These are phyloP conservation scores for Remorina albescens DNA, from an alignment of 2,797 vertebrate species.

Conservation along the genomic window DNA sequence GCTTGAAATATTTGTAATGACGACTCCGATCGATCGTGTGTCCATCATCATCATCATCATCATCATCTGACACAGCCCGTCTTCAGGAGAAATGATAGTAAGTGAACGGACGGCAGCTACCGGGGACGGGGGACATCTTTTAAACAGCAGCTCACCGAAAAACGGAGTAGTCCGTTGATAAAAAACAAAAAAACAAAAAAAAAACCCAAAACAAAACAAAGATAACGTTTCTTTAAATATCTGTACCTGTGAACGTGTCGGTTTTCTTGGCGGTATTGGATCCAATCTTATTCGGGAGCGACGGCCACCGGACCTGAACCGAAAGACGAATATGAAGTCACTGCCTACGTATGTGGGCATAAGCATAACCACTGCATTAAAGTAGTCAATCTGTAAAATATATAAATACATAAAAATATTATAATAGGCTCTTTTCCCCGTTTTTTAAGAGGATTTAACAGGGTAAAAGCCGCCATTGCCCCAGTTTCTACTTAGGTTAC, in stretches of 20 bases:
- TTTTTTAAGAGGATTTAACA: neutral
- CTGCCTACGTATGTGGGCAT: conserved; percentile 75
- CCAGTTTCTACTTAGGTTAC: neutral
- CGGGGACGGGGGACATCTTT: neutral
- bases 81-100: conserved; percentile 39
- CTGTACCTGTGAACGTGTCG: neutral
- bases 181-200: too few relatives aligned
- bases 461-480: neutral
- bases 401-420: too few relatives aligned
- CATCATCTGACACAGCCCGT: conserved; percentile 42
- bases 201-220: too few relatives aligned
- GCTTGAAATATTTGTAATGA: neutral
- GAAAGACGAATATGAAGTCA: conserved; percentile 80
- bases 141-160: conserved; percentile 5
- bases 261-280: conserved; percentile 45
- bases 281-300: conserved; percentile 62
- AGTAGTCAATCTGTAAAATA: conserved; percentile 8
- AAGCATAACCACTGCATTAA: conserved; percentile 66
- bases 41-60: conserved; percentile 34
- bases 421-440: neutral
- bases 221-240: conserved; percentile 10
- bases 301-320: conserved; percentile 62
- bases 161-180: neutral
- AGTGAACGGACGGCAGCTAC: conserved; percentile 59
- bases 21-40: conserved; percentile 30